Evolutionary conservation across 2,888 invertebrate species (phyloP), one percentile per base, ranked within the genome.

Genomic region (Pterostichus madidus): DNA sequence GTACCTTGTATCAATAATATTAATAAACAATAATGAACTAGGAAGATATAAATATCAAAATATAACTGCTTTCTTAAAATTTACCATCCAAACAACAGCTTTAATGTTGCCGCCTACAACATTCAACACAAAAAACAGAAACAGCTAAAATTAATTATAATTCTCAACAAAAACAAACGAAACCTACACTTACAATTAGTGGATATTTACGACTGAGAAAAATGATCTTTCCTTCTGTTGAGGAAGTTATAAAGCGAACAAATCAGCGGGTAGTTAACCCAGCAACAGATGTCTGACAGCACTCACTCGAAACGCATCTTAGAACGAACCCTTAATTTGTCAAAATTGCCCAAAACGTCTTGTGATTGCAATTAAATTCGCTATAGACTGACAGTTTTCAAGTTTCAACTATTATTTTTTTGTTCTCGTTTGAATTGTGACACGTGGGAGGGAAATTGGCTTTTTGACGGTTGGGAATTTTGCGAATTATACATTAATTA

Each of bases 311-410:
- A 68, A 35, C 35, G 15, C 44, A 71, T 71, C 68, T 71, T 31
- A 17, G 17, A 71, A 61, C 24, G 61, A 64, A 79, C 64, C 64
- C 31, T 46, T 64, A 79, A 64, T 61, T 79, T 64, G 32, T 79
- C 79, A 61, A 79, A 79, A 79, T 79, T 39, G 46, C 79, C 31
- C 7, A 31, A 61, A 79, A 79, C 46, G 79, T 79, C 79, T 61
- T 79, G 59, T 39, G 39, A 61, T 61, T 79, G 79, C 79, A 46
- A 79, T 79, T 79, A 64, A 79, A 79, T 64, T 77, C 76, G 76
- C 76, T 77, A 77, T 32, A 77, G 24, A 31, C 11, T 35, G 76
- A 39, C 76, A 77, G 24, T 24, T 24, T 24, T 24, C 3, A 24
- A 3, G 24, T 24, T 24, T 24, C 24, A 24, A 24, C 24, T 24